Base-by-base conservation (phyloP, 2,113 vertebrate species). In the Tetrax tetrax region DNA sequence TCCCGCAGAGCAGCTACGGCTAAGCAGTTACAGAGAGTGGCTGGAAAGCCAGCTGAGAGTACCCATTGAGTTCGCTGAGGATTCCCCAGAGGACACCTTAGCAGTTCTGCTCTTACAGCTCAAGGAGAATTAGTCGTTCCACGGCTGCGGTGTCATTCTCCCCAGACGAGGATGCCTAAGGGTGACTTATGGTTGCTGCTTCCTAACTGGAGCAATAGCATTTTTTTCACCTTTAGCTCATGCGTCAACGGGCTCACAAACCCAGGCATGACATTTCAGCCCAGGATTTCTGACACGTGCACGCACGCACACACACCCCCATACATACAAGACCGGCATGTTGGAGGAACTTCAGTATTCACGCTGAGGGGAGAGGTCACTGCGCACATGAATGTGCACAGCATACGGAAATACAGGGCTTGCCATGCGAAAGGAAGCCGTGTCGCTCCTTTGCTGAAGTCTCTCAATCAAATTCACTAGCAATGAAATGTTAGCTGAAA, bases 81-180 rank as follows among this genome's bases (percentile, higher is more conserved):
- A 89, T 92, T 95, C 83, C 83, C 91, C 63, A 33, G 83, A 87
- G 95, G 38, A 87, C 72, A 79, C 50, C 83, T 91, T 77, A 83
- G 88, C 80, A 92, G 80, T 87, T 97, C 86, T 84, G 90, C 74
- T 95, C 85, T 75, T 90, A 75, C 56, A 90, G 92, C 89, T 96
- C 81, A 87, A 87, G 91, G 84, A 96, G 94, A 96, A 92, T 89
- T 94, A 95, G 82, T 88, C 4, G 10, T 90, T 96, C 72, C 51
- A 83, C 2, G 0, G 80, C 92, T 82, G 60, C 7, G 0, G 64
- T 82, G 83, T 41, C 9, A 2, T 35, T 96, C 90, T 81, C 51
- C 24, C 88, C 57, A 88, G 92, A 89, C 3, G 31, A 83, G 43
- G 77, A 77, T 95, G 94, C 92, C 92, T 93, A 83, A 92, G 88